A percentile compares a stretch with the other conserved stretches of the same genome.
Conservation (phyloP, 1,140 invertebrate genomes). For the Leptopilina boulardi region DNA sequence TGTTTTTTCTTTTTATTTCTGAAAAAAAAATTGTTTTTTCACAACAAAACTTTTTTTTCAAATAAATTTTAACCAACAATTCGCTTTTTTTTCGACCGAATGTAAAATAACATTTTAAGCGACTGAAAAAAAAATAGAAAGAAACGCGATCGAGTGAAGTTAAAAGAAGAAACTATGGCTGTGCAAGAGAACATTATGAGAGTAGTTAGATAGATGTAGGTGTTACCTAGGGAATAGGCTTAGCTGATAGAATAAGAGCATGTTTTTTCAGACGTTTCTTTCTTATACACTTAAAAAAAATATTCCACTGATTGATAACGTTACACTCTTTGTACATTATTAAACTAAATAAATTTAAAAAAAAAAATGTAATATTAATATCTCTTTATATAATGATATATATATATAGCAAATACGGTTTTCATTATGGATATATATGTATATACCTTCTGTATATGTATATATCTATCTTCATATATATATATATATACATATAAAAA, state of each 20-base stretch:
- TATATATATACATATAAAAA: conserved; percentile 4
- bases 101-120: not conserved
- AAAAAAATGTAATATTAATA: conserved; percentile 71
- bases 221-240: conserved; percentile 74
- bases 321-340: conserved; percentile 69
- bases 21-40: too few species aligned
- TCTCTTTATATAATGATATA: conserved; percentile 70
- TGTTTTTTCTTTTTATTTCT: too few species aligned
- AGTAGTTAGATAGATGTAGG: conserved; percentile 72
- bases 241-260: conserved; percentile 70
- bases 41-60: too few species aligned
- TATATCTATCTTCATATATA: conserved; percentile 50
- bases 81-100: too few species aligned
- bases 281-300: conserved; percentile 44
- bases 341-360: conserved; percentile 68
- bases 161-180: conserved; percentile 73
- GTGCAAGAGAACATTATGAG: conserved; percentile 75
- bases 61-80: too few species aligned
- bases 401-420: conserved; percentile 67
- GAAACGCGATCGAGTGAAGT: conserved; percentile 48
- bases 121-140: conserved; percentile 34
- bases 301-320: conserved; percentile 63
- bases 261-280: conserved; percentile 65
- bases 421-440: conserved; percentile 68
- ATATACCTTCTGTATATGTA: conserved; percentile 64